Conservation (phyloP, 1,140 invertebrate species). For the Archivesica marissinica region DNA sequence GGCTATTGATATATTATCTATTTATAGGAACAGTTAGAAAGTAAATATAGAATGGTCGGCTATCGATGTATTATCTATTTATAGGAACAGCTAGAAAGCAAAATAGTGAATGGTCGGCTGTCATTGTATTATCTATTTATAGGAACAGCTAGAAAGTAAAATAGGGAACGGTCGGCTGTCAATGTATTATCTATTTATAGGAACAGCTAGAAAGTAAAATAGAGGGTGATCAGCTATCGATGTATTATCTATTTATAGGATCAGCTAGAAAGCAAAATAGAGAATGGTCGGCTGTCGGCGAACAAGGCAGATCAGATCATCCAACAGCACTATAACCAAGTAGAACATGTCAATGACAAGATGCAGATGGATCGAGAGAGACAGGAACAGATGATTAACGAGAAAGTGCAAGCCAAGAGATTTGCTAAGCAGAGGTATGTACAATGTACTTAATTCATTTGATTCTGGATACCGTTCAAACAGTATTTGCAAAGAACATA, state of each 20-base stretch:
- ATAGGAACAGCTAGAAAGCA: no score
- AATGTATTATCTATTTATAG: conserved; percentile 64
- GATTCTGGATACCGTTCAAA: no score
- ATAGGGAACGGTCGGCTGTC: no score
- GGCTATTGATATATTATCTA: no score
- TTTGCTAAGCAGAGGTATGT: conserved; percentile 75
- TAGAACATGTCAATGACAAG: conserved; percentile 76
- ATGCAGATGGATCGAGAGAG: conserved; percentile 72
- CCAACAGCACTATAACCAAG: conserved; percentile 79
- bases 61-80: no score
- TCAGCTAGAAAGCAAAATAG: conserved; percentile 73
- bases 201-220: conserved; percentile 75
- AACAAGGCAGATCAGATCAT: conserved; percentile 76
- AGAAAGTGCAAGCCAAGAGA: conserved; percentile 78
- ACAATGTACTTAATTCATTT: no score
- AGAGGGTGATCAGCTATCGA: conserved; percentile 61
- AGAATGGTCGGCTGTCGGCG: conserved; percentile 56
- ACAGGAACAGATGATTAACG: conserved; percentile 76
- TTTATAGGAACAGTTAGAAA: no score
- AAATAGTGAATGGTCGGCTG: no score
- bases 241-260: conserved; percentile 68
- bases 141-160: no score
- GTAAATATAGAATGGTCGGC: no score
- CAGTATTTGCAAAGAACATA: no score
- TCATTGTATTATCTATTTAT: no score